Evolutionary conservation across 2,113 vertebrate species (phyloP).

Genomic region (Anthoscopus minutus): DNA sequence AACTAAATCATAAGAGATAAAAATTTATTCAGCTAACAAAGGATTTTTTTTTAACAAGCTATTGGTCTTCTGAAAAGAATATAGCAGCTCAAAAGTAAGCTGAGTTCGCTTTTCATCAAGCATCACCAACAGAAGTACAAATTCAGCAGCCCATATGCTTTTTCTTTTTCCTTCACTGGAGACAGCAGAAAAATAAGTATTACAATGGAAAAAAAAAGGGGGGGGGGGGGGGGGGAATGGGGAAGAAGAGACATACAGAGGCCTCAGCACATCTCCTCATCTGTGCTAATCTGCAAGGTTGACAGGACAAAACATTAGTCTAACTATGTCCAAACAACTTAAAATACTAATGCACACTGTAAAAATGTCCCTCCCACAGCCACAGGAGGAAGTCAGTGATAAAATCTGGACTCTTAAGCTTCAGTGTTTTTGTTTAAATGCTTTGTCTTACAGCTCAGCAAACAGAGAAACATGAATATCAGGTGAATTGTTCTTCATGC

Average conservation of each 20-base stretch:
- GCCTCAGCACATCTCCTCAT: not conserved
- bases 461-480: not conserved
- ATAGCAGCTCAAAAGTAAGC: not conserved
- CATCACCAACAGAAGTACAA: not conserved
- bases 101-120: not conserved
- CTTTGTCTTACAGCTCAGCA: not conserved
- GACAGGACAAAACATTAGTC: not conserved
- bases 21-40: not conserved
- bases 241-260: not conserved
- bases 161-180: not conserved
- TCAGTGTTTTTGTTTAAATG: not conserved
- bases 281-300: not conserved
- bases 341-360: not conserved
- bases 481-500: not conserved
- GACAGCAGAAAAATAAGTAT: not conserved
- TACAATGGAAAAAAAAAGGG: fast-evolving
- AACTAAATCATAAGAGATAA: not conserved
- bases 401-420: not conserved
- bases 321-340: not conserved
- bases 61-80: not conserved
- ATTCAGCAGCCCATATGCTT: not conserved
- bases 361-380: not conserved
- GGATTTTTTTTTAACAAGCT: not conserved
- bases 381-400: not conserved
- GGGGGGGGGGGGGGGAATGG: fast-evolving